Percentiles rank a stretch among this genome's conserved stretches.
Evolutionary conservation across 2,888 invertebrate species (phyloP).

Genomic region (Timema cristinae): DNA sequence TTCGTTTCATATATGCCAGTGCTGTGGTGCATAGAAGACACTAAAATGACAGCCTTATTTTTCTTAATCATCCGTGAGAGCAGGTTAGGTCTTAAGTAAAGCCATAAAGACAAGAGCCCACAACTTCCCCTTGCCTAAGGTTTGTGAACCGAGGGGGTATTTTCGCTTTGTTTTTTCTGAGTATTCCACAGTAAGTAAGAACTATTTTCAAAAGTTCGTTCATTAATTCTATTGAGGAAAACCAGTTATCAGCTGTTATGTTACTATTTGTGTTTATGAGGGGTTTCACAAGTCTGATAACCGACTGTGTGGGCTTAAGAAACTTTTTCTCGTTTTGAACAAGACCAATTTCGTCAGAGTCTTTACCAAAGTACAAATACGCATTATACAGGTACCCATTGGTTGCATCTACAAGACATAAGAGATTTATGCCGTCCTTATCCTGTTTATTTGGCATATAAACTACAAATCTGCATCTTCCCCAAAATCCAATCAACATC

Average conservation of each 20-base stretch:
- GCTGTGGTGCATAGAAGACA: not conserved
- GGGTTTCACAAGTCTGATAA: not conserved
- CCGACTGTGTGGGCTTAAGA: constrained; percentile 4
- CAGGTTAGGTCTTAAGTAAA: too few relatives aligned
- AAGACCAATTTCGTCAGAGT: not conserved
- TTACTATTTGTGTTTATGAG: not conserved
- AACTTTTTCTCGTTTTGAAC: not conserved
- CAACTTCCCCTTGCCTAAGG: too few relatives aligned
- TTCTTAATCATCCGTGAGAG: not conserved
- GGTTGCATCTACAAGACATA: not conserved
- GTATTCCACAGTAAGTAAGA: not conserved
- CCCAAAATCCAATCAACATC: not conserved
- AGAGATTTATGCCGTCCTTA: not conserved
- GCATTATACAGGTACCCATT: not conserved
- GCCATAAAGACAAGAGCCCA: too few relatives aligned
- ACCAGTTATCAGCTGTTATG: not conserved
- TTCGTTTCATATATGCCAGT: not conserved
- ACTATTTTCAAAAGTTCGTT: not conserved
- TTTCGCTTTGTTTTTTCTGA: not conserved
- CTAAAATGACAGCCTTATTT: not conserved
- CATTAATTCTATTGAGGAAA: not conserved
- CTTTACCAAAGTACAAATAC: not conserved
- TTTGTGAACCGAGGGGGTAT: not conserved
- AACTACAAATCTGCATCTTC: not conserved
- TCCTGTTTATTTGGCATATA: not conserved